Evolutionary conservation across 1,140 invertebrate species (phyloP), one percentile per base, ranked within the genome.

Genomic region (Drosophila parabipectinata): DNA sequence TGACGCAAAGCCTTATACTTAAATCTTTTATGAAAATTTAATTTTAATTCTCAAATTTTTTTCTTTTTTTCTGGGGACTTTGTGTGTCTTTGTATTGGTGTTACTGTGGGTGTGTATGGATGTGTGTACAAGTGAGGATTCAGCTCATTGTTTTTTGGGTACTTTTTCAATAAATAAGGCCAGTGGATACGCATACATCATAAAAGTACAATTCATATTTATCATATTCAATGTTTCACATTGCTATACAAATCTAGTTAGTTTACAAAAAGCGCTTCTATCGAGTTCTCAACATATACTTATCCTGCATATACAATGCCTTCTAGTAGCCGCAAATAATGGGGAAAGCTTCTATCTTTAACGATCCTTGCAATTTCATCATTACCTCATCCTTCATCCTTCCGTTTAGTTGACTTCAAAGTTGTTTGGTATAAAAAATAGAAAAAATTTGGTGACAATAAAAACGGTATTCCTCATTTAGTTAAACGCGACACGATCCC

Each of bases 131-230:
- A 67, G n/a, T 63, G 39, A 62, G 59, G 62, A 67, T 81, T 68
- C 54, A 79, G 58, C 39, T 76, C 60, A 60, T 77, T n/a, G 41
- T 44, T 44, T 44, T 56, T 62, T 72, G 72, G 45, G 72, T 80
- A 60, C 60, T 72, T 71, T 71, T 45, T 77, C 58, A 72, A 89
- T 85, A 91, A 91, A 91, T 91, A 91, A 91, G 89, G 89, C 89
- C 89, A 89, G 89, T 91, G 89, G 83, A 91, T 91, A 90, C 89
- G 84, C 87, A 90, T 89, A 87, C 83, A 88, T 87, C 76, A 89
- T 89, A 88, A 77, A 89, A 88, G 76, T 87, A 83, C 79, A 88
- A 72, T 88, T 69, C 59, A 82, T 72, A 72, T 83, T 79, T 68
- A 61, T 72, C 59, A 73, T 71, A 58, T 78, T 78, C 67, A 69